phyloP scores from a whole-genome alignment of 2,113 vertebrate genomes.

The Holacanthus passer region DNA sequence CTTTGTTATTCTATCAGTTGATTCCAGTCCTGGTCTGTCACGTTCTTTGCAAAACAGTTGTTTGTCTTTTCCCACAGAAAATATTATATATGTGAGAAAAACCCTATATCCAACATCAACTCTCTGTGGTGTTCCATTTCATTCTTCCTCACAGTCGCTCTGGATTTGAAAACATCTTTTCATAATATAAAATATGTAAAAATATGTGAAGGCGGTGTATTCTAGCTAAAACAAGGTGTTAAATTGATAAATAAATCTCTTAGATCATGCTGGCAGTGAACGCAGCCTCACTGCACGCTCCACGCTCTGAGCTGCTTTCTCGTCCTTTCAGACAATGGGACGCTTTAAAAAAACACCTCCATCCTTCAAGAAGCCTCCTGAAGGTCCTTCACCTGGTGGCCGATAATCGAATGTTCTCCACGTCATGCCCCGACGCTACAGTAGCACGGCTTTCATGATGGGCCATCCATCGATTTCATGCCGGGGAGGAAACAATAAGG shows the following conservation, averaged over 20 bases:
- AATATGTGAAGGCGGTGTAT: not conserved
- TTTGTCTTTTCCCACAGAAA: too few relatives aligned
- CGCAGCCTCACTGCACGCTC: not conserved
- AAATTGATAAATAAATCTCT: not conserved
- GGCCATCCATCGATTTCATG: slow-evolving; percentile 61
- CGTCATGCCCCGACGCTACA: slow-evolving; percentile 50
- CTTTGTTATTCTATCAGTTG: too few relatives aligned
- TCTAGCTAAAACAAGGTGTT: not conserved
- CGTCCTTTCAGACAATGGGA: not conserved
- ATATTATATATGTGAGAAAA: too few relatives aligned
- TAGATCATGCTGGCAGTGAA: not conserved
- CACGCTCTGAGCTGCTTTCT: not conserved
- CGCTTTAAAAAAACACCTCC: slow-evolving; percentile 27
- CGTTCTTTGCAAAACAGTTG: too few relatives aligned
- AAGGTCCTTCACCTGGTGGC: slow-evolving; percentile 50
- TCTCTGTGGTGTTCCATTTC: not conserved
- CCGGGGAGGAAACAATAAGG: slow-evolving; percentile 51
- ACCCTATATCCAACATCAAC: too few relatives aligned
- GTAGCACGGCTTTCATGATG: slow-evolving; percentile 55
- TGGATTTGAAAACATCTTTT: not conserved
- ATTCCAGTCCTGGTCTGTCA: too few relatives aligned
- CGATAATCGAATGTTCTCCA: slow-evolving; percentile 47
- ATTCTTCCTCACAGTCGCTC: not conserved
- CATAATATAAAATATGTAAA: too few relatives aligned
- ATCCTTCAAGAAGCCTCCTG: slow-evolving; percentile 8